A percentile compares a stretch with the other conserved stretches of the same genome.
Conservation (phyloP, 2,888 invertebrate genomes). For the Trissoscelio sp. region DNA sequence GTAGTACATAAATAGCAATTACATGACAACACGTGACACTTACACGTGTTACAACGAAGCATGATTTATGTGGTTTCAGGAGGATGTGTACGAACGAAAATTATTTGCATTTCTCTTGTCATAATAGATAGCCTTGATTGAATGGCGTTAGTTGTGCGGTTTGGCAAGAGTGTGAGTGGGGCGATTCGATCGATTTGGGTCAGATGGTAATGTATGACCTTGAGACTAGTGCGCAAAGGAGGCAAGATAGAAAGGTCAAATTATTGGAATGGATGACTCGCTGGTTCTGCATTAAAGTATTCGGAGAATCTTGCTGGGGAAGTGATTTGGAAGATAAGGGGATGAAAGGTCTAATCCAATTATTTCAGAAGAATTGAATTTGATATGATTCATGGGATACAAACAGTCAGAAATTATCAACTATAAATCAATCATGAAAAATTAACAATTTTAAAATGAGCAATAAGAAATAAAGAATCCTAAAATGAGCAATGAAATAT, state of each 20-base stretch:
- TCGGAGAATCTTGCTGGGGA: conserved; percentile 1
- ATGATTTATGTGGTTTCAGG: conserved; percentile 48
- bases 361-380: too few species aligned
- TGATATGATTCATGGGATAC: too few species aligned
- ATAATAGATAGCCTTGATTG: conserved; percentile 33
- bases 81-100: background rate
- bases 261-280: conserved; percentile 6
- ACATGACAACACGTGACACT: conserved; percentile 61
- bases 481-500: too few species aligned
- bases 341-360: too few species aligned
- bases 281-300: conserved; percentile 23
- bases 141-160: background rate
- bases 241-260: conserved; percentile 25
- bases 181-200: conserved; percentile 14
- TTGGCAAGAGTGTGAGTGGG: background rate
- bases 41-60: conserved; percentile 44
- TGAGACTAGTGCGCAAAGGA: background rate
- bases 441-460: too few species aligned
- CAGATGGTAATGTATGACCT: conserved; percentile 19
- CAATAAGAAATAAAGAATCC: too few species aligned
- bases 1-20: conserved; percentile 66
- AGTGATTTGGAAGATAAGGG: conserved; percentile 30
- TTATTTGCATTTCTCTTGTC: conserved; percentile 53
- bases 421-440: too few species aligned
- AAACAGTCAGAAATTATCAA: too few species aligned